These are phyloP conservation scores for Napeogenes sylphis DNA, from an alignment of 2,888 invertebrate species.

Conservation along the genomic window DNA sequence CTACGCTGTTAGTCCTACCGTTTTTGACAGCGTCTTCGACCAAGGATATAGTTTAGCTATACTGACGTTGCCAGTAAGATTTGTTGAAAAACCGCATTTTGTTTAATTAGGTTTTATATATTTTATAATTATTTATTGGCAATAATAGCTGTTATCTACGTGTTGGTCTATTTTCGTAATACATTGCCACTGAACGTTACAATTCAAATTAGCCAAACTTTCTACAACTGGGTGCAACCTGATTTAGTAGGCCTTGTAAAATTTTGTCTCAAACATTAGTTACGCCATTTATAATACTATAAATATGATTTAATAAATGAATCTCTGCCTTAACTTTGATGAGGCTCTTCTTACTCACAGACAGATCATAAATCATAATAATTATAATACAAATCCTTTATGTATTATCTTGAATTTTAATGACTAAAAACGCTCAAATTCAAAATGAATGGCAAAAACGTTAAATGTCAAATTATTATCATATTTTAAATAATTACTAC, in stretches of 20 bases:
- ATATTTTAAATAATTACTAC: background rate
- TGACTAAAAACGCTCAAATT: too few species aligned
- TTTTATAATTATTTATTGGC: conserved; percentile 3
- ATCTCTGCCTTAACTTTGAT: background rate
- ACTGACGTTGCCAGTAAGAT: too few species aligned
- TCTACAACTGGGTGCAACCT: conserved; percentile 28
- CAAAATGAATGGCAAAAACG: too few species aligned
- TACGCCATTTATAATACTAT: conserved; percentile 40
- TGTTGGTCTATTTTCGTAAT: conserved; percentile 20
- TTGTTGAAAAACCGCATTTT: too few species aligned
- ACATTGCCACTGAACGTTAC: conserved; percentile 18
- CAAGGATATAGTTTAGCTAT: too few species aligned
- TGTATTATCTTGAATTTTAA: too few species aligned
- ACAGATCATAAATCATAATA: too few species aligned
- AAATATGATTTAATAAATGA: conserved; percentile 4
- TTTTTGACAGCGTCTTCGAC: too few species aligned
- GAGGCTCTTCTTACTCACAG: too few species aligned
- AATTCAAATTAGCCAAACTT: conserved; percentile 26
- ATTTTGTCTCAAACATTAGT: conserved; percentile 42
- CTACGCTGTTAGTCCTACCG: too few species aligned
- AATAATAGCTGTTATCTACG: conserved; percentile 6
- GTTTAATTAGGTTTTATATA: background rate
- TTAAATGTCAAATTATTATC: background rate
- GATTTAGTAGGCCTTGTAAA: conserved; percentile 56
- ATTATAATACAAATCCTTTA: too few species aligned